Evolutionary conservation across 1,140 invertebrate genomes (phyloP).

Genomic region (Drosophila pseudoobscura): DNA sequence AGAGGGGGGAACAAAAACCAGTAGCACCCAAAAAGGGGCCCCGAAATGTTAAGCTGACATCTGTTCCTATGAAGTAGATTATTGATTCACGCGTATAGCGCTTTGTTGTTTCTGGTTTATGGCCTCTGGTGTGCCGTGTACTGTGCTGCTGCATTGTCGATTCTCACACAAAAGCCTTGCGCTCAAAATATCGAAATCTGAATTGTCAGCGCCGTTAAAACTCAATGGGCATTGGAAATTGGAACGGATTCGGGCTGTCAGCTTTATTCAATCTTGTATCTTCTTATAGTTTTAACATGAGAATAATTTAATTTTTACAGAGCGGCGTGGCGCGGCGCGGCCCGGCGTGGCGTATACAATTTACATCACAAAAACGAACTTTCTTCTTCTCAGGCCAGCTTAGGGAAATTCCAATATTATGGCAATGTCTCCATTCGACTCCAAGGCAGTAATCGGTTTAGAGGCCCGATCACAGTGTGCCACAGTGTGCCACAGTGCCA

Average conservation of each 20-base stretch:
- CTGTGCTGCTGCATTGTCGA: slow-evolving; percentile 36
- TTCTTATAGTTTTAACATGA: slow-evolving; percentile 63
- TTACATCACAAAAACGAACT: slow-evolving; percentile 46
- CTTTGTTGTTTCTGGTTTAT: slow-evolving; percentile 44
- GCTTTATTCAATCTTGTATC: slow-evolving; percentile 63
- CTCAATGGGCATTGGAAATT: slow-evolving; percentile 80
- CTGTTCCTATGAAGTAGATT: slow-evolving; percentile 76
- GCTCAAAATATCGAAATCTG: slow-evolving; percentile 34
- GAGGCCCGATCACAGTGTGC: slow-evolving; percentile 1
- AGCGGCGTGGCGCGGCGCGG: slow-evolving; percentile 1
- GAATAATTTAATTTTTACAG: slow-evolving; percentile 75
- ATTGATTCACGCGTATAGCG: slow-evolving; percentile 67
- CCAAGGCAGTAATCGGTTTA: slow-evolving; percentile 46
- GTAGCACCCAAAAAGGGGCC: slow-evolving; percentile 56
- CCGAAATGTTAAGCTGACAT: slow-evolving; percentile 68
- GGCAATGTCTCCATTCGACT: slow-evolving; percentile 19
- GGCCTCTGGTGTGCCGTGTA: too few species aligned
- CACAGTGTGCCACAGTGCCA: too few species aligned
- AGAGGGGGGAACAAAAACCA: slow-evolving; percentile 47
- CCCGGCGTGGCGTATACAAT: slow-evolving; percentile 26
- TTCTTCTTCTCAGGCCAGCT: slow-evolving; percentile 45
- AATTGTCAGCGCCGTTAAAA: slow-evolving; percentile 74
- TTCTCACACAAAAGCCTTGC: slow-evolving; percentile 21
- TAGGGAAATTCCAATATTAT: slow-evolving; percentile 43
- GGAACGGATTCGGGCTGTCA: slow-evolving; percentile 77